A percentile compares a stretch with the other conserved stretches of the same genome.
These are phyloP conservation scores for Vannuccia rotundouncinata DNA, from an alignment of 2,888 invertebrate species.

Conservation along the genomic window DNA sequence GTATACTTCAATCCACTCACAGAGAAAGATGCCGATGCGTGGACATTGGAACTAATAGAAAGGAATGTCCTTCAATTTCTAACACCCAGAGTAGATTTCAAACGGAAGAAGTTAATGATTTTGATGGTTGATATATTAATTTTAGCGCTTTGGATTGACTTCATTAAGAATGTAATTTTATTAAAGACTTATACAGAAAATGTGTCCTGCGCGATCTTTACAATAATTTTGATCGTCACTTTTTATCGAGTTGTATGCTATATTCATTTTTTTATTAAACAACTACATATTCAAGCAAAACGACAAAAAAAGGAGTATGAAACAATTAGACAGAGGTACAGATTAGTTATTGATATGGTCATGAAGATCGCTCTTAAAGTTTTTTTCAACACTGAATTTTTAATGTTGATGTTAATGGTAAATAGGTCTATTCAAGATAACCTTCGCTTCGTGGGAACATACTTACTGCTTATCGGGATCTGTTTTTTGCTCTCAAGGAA, in stretches of 20 bases:
- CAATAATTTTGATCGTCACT: not conserved
- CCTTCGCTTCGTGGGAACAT: not conserved
- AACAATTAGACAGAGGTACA: too few species aligned
- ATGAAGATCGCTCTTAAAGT: not conserved
- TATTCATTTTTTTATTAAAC: not conserved
- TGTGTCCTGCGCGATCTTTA: not conserved
- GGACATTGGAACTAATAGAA: not conserved
- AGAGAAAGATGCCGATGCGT: not conserved
- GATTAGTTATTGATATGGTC: not conserved
- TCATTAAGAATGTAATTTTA: not conserved
- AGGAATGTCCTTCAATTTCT: not conserved
- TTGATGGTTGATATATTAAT: not conserved
- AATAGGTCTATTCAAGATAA: not conserved
- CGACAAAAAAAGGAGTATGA: too few species aligned
- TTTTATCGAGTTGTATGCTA: too few species aligned
- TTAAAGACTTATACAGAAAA: not conserved
- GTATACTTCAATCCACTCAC: not conserved
- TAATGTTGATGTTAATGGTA: not conserved
- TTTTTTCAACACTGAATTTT: not conserved
- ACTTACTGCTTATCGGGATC: not conserved
- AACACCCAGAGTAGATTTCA: not conserved
- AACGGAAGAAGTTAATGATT: not conserved
- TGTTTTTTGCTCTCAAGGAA: not conserved
- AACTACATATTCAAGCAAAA: not conserved
- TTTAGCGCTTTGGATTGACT: not conserved